Base-by-base conservation (phyloP, 2,888 invertebrate genomes). In the Podabrus alpinus region DNA sequence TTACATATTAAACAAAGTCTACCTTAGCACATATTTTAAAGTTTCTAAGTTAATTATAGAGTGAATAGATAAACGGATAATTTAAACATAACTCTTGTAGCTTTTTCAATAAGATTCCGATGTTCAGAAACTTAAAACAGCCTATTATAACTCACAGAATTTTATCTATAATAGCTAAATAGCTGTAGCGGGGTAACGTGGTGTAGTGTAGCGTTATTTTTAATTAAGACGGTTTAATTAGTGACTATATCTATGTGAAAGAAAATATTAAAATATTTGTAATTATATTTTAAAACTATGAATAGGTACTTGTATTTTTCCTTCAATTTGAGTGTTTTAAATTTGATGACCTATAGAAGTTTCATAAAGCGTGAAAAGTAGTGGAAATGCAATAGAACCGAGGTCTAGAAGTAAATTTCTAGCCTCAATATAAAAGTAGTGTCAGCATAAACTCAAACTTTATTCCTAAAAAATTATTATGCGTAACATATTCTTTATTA, bases 401-500 rank as follows among this genome's bases (percentile, higher is more conserved):
- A n/a, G 19, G 62, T 19, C 19, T 45, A n/a, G 15, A 19, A 64
- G 62, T 64, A 21, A 21, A 64, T 64, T 64, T 64, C 21, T 64
- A n/a, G 21, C 62, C 16, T 64, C 19, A 3, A 66, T 71, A 71
- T 71, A 66, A 66, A 66, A 66, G 66, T 71, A 67, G 71, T 60
- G 71, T 71, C 71, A 71, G 71, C 71, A 66, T 67, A 71, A 71
- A 71, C 61, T 72, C 29, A 17, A 61, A 70, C 25, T 17, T 70
- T 25, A 45, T 61, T 59, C 25, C 67, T 10, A 66, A 29, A 70
- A 70, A 74, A 74, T 74, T 74, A 67, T 69, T 74, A 66, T 70
- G 74, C 74, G 64, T 70, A 70, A 70, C 70, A 59, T 21, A 60
- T 64, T 64, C 45, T 45, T 16, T 19, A 21, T 21, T 64, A 64